These are phyloP conservation scores for Eurois occulta DNA, from an alignment of 2,888 invertebrate species.

Conservation along the genomic window DNA sequence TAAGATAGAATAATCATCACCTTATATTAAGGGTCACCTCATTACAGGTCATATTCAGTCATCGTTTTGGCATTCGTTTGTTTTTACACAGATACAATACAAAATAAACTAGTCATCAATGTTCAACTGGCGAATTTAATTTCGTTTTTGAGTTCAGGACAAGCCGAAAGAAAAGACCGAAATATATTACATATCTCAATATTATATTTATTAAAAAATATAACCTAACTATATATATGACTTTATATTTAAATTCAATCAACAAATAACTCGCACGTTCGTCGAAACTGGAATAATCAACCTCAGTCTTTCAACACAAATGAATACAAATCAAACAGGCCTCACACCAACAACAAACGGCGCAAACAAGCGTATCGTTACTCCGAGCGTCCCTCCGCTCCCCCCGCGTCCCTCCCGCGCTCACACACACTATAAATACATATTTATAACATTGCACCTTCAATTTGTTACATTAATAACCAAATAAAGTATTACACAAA, in stretches of 20 bases:
- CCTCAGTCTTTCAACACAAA: constrained; percentile 90
- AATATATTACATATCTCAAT: constrained; percentile 90
- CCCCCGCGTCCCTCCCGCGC: constrained; percentile 52
- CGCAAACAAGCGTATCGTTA: constrained; percentile 78
- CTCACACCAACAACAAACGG: constrained; percentile 79
- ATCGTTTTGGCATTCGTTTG: constrained; percentile 1
- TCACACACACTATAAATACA: constrained; percentile 75
- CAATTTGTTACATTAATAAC: constrained; percentile 81
- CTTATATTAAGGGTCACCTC: constrained; percentile 64
- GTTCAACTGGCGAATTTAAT: not conserved
- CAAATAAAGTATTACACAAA: constrained; percentile 83
- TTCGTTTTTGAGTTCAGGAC: not conserved
- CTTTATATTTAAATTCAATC: constrained; percentile 90
- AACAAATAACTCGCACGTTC: constrained; percentile 90
- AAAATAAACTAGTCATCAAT: constrained; percentile 70
- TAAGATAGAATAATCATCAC: constrained; percentile 40
- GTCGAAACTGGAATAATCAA: constrained; percentile 89
- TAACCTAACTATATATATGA: constrained; percentile 91
- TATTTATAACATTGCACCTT: constrained; percentile 89
- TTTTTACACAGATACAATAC: constrained; percentile 8
- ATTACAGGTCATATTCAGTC: constrained; percentile 20
- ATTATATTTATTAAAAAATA: constrained; percentile 91
- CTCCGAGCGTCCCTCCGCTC: constrained; percentile 58
- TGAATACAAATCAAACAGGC: constrained; percentile 84
- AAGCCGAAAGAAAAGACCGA: constrained; percentile 72